Percentiles rank a stretch among this genome's conserved stretches.
These are phyloP conservation scores for Tauraco erythrolophus DNA, from an alignment of 2,113 vertebrate genomes.

Conservation along the genomic window DNA sequence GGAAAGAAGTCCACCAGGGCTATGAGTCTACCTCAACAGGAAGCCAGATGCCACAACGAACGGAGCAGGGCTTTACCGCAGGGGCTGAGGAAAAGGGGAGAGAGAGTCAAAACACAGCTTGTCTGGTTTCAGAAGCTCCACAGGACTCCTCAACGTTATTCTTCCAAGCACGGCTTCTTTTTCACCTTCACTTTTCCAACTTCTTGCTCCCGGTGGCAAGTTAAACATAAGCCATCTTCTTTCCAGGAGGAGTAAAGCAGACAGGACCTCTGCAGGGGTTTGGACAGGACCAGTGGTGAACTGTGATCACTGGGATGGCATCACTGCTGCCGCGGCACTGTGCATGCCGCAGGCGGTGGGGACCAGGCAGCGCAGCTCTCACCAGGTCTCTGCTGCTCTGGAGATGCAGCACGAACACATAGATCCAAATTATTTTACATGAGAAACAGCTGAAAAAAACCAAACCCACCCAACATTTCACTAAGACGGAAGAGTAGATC, in stretches of 20 bases:
- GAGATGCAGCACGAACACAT: not conserved
- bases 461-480: not conserved
- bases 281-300: not conserved
- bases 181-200: not conserved
- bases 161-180: not conserved
- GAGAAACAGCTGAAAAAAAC: not conserved
- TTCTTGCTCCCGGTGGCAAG: not conserved
- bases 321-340: not conserved
- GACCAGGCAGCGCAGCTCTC: fast-evolving
- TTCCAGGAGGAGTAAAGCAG: not conserved
- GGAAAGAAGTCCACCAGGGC: not conserved
- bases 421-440: not conserved
- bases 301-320: not conserved
- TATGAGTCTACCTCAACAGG: not conserved
- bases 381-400: fast-evolving
- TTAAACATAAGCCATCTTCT: not conserved
- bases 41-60: not conserved
- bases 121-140: not conserved
- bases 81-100: not conserved
- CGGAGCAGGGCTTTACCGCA: not conserved
- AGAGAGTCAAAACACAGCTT: not conserved
- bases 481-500: not conserved
- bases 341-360: not conserved
- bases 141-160: not conserved
- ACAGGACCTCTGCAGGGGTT: not conserved